Evolutionary conservation across 2,797 vertebrate species (phyloP).

Genomic region (Heliangelus exortis): DNA sequence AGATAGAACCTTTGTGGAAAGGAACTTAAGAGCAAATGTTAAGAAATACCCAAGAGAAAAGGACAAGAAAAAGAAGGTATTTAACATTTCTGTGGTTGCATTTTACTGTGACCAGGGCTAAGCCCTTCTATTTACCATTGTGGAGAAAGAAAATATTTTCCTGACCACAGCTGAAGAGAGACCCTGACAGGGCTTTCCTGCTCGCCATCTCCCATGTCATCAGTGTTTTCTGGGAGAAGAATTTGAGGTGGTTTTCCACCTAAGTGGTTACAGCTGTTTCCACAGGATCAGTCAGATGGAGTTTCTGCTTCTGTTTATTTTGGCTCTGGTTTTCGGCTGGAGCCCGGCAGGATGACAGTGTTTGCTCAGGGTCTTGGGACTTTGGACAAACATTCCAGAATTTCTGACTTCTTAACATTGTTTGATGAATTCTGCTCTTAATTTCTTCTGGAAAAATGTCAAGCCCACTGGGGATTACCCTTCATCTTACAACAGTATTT

Average conservation of each 20-base stretch:
- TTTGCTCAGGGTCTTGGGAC: conserved; percentile 84
- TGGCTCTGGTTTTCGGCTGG: conserved; percentile 84
- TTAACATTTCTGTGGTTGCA: conserved; percentile 53
- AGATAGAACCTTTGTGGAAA: background rate
- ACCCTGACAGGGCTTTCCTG: conserved; percentile 78
- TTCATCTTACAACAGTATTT: conserved; percentile 50
- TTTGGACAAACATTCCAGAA: conserved; percentile 87
- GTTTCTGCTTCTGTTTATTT: conserved; percentile 89
- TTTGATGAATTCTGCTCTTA: conserved; percentile 83
- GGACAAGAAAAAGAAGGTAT: background rate
- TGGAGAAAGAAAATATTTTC: conserved; percentile 81
- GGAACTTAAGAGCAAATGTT: background rate
- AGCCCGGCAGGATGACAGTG: conserved; percentile 82
- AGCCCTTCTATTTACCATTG: conserved; percentile 80
- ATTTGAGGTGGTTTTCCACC: conserved; percentile 85
- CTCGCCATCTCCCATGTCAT: conserved; percentile 82
- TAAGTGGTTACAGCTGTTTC: conserved; percentile 96
- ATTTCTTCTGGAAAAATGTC: conserved; percentile 82
- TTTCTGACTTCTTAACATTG: conserved; percentile 86
- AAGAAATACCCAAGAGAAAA: conserved; percentile 2
- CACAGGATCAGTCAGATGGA: conserved; percentile 89
- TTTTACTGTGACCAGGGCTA: conserved; percentile 69
- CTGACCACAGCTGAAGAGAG: conserved; percentile 77
- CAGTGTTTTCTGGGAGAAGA: conserved; percentile 85
- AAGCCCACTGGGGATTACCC: conserved; percentile 67